phyloP scores from a whole-genome alignment of 53 echinoderm and acorn worm species.

The Patiria pectinifera region DNA sequence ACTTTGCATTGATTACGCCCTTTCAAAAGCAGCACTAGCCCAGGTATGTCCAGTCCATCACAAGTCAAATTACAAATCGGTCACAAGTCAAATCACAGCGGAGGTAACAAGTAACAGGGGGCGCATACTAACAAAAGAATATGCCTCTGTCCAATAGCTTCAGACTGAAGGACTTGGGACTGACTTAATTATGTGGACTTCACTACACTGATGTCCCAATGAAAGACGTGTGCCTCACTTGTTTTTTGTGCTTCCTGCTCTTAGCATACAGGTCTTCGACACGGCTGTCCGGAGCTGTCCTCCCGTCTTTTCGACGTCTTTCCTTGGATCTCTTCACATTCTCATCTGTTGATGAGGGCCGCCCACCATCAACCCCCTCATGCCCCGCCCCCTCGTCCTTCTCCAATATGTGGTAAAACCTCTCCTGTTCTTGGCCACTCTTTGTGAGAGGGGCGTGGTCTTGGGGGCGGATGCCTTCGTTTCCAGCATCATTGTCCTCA shows the following conservation, averaged over 20 bases:
- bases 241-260: constrained; percentile 22
- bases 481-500: constrained; percentile 8
- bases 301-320: neutral
- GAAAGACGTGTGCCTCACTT: neutral
- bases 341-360: neutral
- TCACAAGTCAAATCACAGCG: no score
- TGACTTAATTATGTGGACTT: no score
- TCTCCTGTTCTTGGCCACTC: neutral
- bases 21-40: no score
- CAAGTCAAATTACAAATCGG: no score
- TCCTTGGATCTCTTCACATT: constrained; percentile 26
- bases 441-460: neutral
- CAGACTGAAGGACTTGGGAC: no score
- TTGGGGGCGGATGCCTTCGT: neutral
- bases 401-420: constrained; percentile 36
- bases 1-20: no score
- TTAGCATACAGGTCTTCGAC: constrained; percentile 31
- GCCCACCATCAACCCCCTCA: neutral
- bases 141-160: no score
- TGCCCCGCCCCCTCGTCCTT: constrained; percentile 3
- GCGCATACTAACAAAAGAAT: no score
- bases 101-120: no score
- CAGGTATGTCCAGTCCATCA: no score
- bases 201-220: neutral
- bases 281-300: neutral